Evolutionary conservation across 2,797 vertebrate species (phyloP).

Genomic region (Microctenopoma lineatum): DNA sequence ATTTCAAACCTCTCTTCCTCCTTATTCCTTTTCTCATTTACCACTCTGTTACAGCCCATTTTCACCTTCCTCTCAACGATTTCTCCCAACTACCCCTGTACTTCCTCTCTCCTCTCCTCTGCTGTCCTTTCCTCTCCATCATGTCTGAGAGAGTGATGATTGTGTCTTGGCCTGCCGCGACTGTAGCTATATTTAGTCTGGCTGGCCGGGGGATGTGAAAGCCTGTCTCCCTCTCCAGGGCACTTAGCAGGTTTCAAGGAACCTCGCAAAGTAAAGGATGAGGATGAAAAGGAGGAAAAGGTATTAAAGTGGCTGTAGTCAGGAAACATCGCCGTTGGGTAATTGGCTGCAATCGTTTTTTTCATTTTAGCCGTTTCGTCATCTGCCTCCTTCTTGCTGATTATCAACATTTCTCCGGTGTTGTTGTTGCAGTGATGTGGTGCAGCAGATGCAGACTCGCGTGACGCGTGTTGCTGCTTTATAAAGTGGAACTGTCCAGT

Average conservation of each 20-base stretch:
- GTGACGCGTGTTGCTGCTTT: constrained; percentile 52
- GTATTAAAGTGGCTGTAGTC: constrained; percentile 32
- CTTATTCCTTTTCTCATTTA: constrained; percentile 32
- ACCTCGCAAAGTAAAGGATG: constrained; percentile 44
- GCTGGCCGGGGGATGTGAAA: constrained; percentile 68
- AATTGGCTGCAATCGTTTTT: constrained; percentile 45
- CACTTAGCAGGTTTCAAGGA: constrained; percentile 70
- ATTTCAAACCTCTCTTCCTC: constrained; percentile 16
- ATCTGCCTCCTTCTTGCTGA: constrained; percentile 10
- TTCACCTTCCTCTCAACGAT: constrained; percentile 19
- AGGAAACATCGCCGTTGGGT: constrained; percentile 39
- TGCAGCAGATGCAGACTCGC: constrained; percentile 44
- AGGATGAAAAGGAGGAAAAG: constrained; percentile 8
- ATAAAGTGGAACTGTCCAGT: constrained; percentile 63
- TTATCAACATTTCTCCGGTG: constrained; percentile 11
- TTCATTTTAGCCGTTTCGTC: neutral
- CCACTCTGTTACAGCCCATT: constrained; percentile 32
- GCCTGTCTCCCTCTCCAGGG: constrained; percentile 59
- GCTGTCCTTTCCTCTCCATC: constrained; percentile 18
- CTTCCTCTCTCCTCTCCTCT: constrained; percentile 14
- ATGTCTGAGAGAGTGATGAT: constrained; percentile 76
- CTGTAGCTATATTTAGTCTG: constrained; percentile 78
- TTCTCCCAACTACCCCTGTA: constrained; percentile 30
- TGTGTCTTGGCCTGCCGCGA: constrained; percentile 71
- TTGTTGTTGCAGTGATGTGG: constrained; percentile 26